These are phyloP conservation scores for Eclectus roratus DNA, from an alignment of 2,113 vertebrate genomes.

Conservation along the genomic window DNA sequence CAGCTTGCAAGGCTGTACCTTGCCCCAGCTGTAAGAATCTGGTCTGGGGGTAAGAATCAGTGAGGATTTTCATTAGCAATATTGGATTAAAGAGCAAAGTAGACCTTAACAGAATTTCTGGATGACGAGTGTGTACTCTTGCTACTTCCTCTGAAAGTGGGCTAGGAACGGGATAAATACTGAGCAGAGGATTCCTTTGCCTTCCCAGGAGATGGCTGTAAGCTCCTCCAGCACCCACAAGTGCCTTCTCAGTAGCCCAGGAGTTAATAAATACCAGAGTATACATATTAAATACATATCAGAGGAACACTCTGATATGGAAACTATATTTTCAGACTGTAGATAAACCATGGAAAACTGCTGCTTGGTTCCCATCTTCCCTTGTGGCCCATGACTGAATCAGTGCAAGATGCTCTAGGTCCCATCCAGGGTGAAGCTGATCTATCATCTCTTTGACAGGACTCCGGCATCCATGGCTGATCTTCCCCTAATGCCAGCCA, in stretches of 20 bases:
- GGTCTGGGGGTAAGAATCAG: background rate
- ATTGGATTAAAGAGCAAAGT: background rate
- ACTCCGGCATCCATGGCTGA: background rate
- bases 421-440: background rate
- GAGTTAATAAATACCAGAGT: background rate
- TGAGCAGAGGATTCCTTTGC: background rate
- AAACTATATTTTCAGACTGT: background rate
- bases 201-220: background rate
- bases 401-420: background rate
- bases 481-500: background rate
- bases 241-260: background rate
- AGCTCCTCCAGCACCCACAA: background rate
- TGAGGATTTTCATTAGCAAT: background rate
- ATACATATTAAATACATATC: background rate
- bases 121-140: background rate
- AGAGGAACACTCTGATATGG: background rate
- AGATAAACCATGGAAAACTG: background rate
- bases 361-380: background rate
- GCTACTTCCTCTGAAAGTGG: background rate
- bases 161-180: background rate
- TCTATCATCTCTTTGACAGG: background rate
- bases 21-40: background rate
- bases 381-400: background rate
- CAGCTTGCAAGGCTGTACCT: background rate
- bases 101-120: background rate